Percentiles rank a stretch among this genome's conserved stretches.
Conservation (phyloP, 2,113 vertebrate species). For the Pica pica region DNA sequence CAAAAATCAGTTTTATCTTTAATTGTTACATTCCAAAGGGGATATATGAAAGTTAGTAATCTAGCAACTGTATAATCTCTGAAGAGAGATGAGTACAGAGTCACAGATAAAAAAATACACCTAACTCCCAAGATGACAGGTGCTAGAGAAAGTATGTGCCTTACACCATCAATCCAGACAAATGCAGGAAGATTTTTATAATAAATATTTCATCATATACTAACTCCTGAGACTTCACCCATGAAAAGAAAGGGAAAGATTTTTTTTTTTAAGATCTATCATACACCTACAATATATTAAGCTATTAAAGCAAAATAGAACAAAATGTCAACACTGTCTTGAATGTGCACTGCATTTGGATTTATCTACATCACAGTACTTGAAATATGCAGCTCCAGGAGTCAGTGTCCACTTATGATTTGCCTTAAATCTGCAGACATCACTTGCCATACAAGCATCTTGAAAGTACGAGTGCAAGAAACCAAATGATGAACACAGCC, state of each 20-base stretch:
- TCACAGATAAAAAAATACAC: constrained; percentile 50
- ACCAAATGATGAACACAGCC: constrained; percentile 41
- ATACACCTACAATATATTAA: constrained; percentile 59
- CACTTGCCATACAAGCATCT: constrained; percentile 41
- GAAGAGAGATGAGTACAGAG: constrained; percentile 28
- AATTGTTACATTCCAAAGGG: constrained; percentile 73
- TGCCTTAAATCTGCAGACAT: constrained; percentile 15
- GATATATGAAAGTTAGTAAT: constrained; percentile 62
- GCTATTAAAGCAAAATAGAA: constrained; percentile 57
- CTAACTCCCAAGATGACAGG: constrained; percentile 42
- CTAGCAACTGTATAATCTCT: constrained; percentile 55
- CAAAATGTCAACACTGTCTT: constrained; percentile 44
- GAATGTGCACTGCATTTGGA: constrained; percentile 54
- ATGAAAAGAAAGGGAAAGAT: constrained; percentile 48
- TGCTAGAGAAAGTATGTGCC: constrained; percentile 54
- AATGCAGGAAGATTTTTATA: constrained; percentile 49
- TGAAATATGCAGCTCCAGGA: constrained; percentile 46
- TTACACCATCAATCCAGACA: constrained; percentile 55
- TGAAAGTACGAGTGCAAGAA: constrained; percentile 50
- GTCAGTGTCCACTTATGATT: constrained; percentile 15
- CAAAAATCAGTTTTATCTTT: constrained; percentile 69
- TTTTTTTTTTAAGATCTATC: constrained; percentile 25
- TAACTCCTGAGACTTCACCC: constrained; percentile 63
- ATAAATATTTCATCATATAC: constrained; percentile 66
- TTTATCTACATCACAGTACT: constrained; percentile 66